Evolutionary conservation across 2,888 invertebrate species (phyloP).

Genomic region (Horisme vitalbata): DNA sequence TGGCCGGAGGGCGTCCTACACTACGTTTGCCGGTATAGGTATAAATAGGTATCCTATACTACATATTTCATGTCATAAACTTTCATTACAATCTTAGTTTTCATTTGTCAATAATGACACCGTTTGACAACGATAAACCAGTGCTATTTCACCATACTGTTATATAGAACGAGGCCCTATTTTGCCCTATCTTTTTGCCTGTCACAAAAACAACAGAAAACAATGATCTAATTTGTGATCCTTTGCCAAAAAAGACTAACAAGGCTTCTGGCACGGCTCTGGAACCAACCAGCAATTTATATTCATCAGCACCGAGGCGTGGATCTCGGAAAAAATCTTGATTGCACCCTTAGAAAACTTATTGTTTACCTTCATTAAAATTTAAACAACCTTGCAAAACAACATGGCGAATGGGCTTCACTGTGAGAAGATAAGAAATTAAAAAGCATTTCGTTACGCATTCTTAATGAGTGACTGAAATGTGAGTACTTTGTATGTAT

Average conservation of each 20-base stretch:
- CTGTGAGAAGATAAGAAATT: constrained; percentile 16
- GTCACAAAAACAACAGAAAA: not conserved
- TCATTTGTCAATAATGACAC: too few relatives aligned
- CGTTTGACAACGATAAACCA: too few relatives aligned
- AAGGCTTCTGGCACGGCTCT: constrained; percentile 2
- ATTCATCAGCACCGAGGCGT: constrained; percentile 22
- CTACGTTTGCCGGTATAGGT: too few relatives aligned
- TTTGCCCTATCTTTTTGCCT: not conserved
- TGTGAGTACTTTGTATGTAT: too few relatives aligned
- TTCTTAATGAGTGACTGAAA: too few relatives aligned
- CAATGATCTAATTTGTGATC: not conserved
- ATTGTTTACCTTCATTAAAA: constrained; percentile 35
- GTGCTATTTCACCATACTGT: too few relatives aligned
- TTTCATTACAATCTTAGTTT: too few relatives aligned
- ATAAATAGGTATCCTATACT: too few relatives aligned
- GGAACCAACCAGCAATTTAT: constrained; percentile 18
- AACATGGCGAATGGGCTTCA: constrained; percentile 18
- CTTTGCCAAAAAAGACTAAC: constrained; percentile 1
- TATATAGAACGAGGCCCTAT: too few relatives aligned
- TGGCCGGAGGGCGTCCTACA: too few relatives aligned
- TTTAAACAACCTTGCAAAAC: constrained; percentile 24
- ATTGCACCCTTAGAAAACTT: constrained; percentile 28
- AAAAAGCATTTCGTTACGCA: constrained; percentile 14
- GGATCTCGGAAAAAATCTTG: constrained; percentile 20
- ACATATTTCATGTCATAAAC: too few relatives aligned